Evolutionary conservation across 2,113 vertebrate species (phyloP).

Genomic region (Lampris incognitus): DNA sequence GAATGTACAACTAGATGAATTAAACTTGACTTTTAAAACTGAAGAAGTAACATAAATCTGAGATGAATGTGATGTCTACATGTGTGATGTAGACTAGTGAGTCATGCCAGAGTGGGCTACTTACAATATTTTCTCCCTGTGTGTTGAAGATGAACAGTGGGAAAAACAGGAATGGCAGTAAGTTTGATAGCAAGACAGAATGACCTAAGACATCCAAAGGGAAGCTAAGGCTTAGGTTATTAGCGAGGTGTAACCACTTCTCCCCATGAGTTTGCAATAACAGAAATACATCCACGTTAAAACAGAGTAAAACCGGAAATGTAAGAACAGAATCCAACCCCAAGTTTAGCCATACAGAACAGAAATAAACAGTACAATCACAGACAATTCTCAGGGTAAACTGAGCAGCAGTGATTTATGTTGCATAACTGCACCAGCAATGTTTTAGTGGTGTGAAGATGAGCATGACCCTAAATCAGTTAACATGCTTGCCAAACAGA

Average conservation of each 20-base stretch:
- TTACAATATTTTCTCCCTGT: conserved; percentile 76
- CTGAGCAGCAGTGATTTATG: background rate
- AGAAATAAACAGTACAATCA: conserved; percentile 5
- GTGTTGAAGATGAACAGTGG: conserved; percentile 50
- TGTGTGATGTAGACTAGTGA: background rate
- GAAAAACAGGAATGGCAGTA: conserved; percentile 44
- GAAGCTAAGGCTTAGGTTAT: too few relatives aligned
- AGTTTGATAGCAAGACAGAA: conserved; percentile 33
- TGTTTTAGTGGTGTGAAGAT: too few relatives aligned
- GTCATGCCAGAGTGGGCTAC: conserved; percentile 33
- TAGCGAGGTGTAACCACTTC: background rate
- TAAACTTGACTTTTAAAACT: too few relatives aligned
- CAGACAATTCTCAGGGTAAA: background rate
- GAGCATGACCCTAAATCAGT: too few relatives aligned
- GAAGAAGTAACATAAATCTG: too few relatives aligned
- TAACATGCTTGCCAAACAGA: too few relatives aligned
- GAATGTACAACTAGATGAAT: too few relatives aligned
- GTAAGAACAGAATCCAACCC: background rate
- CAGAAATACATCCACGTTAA: background rate
- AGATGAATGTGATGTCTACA: background rate
- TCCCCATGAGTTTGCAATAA: background rate
- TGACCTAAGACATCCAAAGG: conserved; percentile 19
- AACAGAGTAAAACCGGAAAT: background rate
- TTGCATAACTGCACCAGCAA: background rate
- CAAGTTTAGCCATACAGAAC: background rate